phyloP scores from a whole-genome alignment of 2,888 invertebrate species.

The Eristalinus aeneus region DNA sequence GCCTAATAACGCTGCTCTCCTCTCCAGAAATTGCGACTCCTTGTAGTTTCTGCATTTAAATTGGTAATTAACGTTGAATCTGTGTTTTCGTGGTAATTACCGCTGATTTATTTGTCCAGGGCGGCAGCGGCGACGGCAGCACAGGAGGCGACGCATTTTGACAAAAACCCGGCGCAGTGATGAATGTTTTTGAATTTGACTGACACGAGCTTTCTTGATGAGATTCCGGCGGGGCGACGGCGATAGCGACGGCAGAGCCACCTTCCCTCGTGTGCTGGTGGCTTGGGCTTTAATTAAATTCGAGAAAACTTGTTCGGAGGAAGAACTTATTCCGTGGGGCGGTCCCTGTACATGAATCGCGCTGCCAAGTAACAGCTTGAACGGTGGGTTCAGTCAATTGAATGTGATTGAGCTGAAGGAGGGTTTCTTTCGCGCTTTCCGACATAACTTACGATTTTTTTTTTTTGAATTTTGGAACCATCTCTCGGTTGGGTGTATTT shows the following conservation, averaged over 20 bases:
- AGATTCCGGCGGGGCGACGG: background rate
- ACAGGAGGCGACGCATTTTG: constrained; percentile 3
- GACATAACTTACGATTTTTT: too few species aligned
- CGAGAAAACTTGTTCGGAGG: background rate
- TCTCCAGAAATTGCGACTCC: constrained; percentile 48
- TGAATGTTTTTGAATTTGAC: constrained; percentile 45
- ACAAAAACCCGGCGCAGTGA: constrained; percentile 33
- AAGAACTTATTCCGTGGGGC: background rate
- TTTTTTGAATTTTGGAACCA: too few species aligned
- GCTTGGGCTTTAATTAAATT: background rate
- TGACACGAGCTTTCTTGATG: constrained; percentile 1
- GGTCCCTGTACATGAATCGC: background rate
- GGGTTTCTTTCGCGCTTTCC: too few species aligned
- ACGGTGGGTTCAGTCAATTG: background rate
- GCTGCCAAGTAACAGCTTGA: background rate
- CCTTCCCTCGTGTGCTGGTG: background rate
- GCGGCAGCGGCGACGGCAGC: background rate
- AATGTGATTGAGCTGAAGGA: background rate
- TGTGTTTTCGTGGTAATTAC: constrained; percentile 66
- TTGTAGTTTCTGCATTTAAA: constrained; percentile 68
- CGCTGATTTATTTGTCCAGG: constrained; percentile 54
- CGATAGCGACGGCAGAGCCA: background rate
- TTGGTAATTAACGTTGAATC: constrained; percentile 67
- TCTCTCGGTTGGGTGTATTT: too few species aligned
- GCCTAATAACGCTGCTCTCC: constrained; percentile 55